These are phyloP conservation scores for Drosophila antonietae DNA, from an alignment of 2,888 invertebrate species.

Conservation along the genomic window DNA sequence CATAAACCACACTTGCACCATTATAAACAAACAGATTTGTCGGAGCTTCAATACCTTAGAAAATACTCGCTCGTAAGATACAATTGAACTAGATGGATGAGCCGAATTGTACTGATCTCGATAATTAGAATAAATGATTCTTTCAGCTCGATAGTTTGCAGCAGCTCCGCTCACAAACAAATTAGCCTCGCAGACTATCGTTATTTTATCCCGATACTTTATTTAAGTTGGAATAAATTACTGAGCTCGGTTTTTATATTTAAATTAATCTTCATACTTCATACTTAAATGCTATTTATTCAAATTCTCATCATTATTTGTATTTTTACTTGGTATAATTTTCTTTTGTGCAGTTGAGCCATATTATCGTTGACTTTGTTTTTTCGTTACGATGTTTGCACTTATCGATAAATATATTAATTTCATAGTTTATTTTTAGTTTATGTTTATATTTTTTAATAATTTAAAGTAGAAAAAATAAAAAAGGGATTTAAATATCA, in stretches of 20 bases:
- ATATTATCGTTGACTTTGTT: neutral
- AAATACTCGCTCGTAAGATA: neutral
- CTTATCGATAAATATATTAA: too few relatives aligned
- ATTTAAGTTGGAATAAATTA: neutral
- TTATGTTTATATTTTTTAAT: neutral
- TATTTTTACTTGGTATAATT: neutral
- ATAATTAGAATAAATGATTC: neutral
- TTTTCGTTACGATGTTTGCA: neutral
- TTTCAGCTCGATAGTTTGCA: neutral
- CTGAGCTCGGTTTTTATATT: too few relatives aligned
- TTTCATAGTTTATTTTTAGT: neutral
- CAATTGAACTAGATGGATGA: neutral
- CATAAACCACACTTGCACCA: slow-evolving; percentile 97
- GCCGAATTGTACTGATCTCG: neutral
- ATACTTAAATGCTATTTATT: neutral
- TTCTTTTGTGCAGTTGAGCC: neutral
- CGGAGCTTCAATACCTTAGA: neutral
- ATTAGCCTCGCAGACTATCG: neutral
- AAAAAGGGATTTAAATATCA: neutral
- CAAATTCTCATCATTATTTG: neutral
- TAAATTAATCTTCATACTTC: neutral
- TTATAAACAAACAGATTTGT: slow-evolving; percentile 80
- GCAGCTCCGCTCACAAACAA: neutral
- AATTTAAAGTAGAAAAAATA: neutral
- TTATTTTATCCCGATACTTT: neutral